Base-by-base conservation (phyloP, 1,140 invertebrate species). In the Dendroctonus ponderosae region DNA sequence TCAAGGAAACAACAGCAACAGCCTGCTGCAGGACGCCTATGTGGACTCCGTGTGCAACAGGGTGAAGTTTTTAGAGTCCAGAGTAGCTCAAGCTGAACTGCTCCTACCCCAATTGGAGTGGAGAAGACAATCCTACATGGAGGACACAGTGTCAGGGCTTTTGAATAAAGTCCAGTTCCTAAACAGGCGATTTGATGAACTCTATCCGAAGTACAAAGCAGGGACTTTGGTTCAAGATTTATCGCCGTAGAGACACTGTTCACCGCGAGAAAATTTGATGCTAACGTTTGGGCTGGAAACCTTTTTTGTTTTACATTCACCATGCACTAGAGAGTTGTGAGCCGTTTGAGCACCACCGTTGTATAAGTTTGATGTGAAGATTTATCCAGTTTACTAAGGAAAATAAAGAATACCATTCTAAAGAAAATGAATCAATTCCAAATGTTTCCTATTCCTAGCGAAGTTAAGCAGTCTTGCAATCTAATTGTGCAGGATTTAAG, bases 21-120 rank as follows among this genome's bases (percentile, higher is more conserved):
- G 69, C 69, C 58, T 73, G n/a, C 63, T 78, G 7, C 76, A 79
- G 71, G 76, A 77, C 68, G 74, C 76, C 7, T 79, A 79, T 62
- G 70, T 79, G 6, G 75, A 78, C 67, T 73, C 77, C n/a, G 73
- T 79, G 5, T 66, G 72, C 53, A 73, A 76, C 53, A 77, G 75
- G 67, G 61, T 79, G 8, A 67, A 68, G 50, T 71, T 67, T 39
- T 72, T 79, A 65, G 77, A 79, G 71, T 73, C 71, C 7, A 66
- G 78, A 12, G 68, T 78, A 44, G 70, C 72, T 12, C 70, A 78
- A 65, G 72, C 74, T 14, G 77, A 79, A 62, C 63, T 75, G 37
- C 52, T 78, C 38, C 48, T 79, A 26, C 78, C 78, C 8, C 73
- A 79, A 59, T 42, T 79, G 56, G 75, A 77, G 62, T 77, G 72